Base-by-base conservation (phyloP, 2,888 invertebrate species). In the Cyaniris semiargus region DNA sequence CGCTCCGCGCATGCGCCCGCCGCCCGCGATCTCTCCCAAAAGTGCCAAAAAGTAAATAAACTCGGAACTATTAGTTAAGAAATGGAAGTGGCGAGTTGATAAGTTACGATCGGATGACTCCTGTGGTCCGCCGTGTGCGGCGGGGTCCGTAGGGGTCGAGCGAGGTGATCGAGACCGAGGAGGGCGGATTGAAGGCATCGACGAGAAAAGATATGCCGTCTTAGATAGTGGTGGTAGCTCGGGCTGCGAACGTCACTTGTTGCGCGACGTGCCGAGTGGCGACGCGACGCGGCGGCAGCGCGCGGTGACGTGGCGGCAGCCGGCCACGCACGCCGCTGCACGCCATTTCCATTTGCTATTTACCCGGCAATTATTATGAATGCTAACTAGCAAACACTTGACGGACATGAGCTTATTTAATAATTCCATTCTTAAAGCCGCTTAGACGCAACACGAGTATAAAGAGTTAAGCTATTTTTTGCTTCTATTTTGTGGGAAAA, bases 11-110 rank as follows among this genome's bases (percentile, higher is more conserved):
- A 92, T 75, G 93, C 94, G 93, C 86, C 72, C 72, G 83, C 21
- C 79, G 77, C 76, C 77, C 80, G 83, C 83, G 83, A 87, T 89
- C 87, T 88, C 88, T 89, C 92, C 91, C 86, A 89, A 91, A 93
- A 93, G 89, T 93, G 87, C 86, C 86, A 86, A 88, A 92, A 93
- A 91, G 92, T 93, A 93, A 93, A 93, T 93, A 93, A 92, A 93
- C 91, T 91, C 86, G 83, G 85, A 91, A 90, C 84, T 88, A 88
- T 90, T 91, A 90, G 88, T 87, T 84, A 87, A 86, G 85, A 85
- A 86, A 86, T 87, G 84, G 85, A 84, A 86, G 87, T 38, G 38
- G 66, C 21, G 27, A 48, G 48, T 74, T 74, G 44, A 15, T 74
- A 74, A 21, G 48, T 74, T 72, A 21, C 23, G 21, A 23, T 13